Evolutionary conservation across 2,797 vertebrate genomes (phyloP).

Genomic region (Steatocranus sp.): DNA sequence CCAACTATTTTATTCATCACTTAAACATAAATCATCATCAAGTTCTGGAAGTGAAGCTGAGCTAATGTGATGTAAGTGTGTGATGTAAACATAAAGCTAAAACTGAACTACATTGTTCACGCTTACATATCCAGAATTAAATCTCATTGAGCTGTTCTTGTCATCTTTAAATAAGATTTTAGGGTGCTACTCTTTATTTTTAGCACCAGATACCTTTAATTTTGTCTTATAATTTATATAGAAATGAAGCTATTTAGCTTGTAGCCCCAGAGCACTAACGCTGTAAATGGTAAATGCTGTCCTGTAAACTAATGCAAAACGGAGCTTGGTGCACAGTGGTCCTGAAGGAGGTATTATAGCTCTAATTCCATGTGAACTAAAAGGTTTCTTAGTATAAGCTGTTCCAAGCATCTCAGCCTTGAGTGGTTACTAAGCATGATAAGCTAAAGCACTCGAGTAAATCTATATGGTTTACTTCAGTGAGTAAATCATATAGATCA

Average conservation of each 20-base stretch:
- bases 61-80: background rate
- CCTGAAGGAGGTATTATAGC: conserved; percentile 10
- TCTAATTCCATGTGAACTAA: conserved; percentile 43
- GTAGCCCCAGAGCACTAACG: background rate
- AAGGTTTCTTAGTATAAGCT: conserved; percentile 51
- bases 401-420: conserved; percentile 41
- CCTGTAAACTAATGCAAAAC: background rate
- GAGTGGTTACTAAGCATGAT: conserved; percentile 39
- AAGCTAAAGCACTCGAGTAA: conserved; percentile 10
- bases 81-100: background rate
- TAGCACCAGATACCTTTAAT: background rate
- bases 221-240: background rate
- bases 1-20: background rate
- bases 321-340: background rate
- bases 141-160: background rate
- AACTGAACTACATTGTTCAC: background rate
- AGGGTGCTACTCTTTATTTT: background rate
- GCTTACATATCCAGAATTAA: background rate
- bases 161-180: background rate
- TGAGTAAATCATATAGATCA: background rate
- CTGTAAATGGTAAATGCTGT: background rate
- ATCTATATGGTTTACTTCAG: too few relatives aligned
- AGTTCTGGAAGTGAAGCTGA: background rate
- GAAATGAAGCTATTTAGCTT: background rate
- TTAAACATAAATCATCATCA: background rate